A percentile compares a stretch with the other conserved stretches of the same genome.
Conservation (phyloP, 2,888 invertebrate genomes). For the Leptopterna dolabrata region DNA sequence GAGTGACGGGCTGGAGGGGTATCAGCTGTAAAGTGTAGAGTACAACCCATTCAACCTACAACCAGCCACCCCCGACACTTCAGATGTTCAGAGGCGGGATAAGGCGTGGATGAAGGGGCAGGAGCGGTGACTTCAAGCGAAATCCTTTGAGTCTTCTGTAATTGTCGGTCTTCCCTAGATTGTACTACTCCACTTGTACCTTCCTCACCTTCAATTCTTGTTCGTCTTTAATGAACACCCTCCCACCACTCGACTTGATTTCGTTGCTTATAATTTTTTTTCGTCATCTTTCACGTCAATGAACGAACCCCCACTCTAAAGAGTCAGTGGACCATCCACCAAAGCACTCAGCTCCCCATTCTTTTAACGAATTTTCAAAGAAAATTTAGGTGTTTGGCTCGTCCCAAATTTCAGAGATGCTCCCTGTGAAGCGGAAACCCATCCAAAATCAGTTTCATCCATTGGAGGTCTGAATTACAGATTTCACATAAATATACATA, state of each 20-base stretch:
- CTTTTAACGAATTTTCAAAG: too few species aligned
- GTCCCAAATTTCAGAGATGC: too few species aligned
- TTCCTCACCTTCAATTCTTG: neutral
- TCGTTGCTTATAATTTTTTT: neutral
- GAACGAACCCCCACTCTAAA: neutral
- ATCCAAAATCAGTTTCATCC: too few species aligned
- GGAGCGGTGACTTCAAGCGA: constrained; percentile 22
- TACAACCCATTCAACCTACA: constrained; percentile 43
- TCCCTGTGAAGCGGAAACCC: too few species aligned
- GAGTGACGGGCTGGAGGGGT: neutral
- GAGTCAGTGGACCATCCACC: neutral
- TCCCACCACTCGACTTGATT: neutral
- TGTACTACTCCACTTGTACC: constrained; percentile 35
- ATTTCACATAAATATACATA: too few species aligned
- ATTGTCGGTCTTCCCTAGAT: constrained; percentile 32
- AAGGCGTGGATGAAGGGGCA: neutral
- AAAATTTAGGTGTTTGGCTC: too few species aligned
- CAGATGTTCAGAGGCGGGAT: neutral
- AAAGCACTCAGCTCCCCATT: too few species aligned
- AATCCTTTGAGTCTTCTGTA: constrained; percentile 37
- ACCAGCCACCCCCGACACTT: neutral
- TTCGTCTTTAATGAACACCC: constrained; percentile 16
- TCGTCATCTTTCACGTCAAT: constrained; percentile 21
- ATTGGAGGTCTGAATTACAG: too few species aligned
- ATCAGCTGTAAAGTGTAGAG: constrained; percentile 51